Conservation (phyloP, 2,113 vertebrate species). For the Monarcha castaneiventris region DNA sequence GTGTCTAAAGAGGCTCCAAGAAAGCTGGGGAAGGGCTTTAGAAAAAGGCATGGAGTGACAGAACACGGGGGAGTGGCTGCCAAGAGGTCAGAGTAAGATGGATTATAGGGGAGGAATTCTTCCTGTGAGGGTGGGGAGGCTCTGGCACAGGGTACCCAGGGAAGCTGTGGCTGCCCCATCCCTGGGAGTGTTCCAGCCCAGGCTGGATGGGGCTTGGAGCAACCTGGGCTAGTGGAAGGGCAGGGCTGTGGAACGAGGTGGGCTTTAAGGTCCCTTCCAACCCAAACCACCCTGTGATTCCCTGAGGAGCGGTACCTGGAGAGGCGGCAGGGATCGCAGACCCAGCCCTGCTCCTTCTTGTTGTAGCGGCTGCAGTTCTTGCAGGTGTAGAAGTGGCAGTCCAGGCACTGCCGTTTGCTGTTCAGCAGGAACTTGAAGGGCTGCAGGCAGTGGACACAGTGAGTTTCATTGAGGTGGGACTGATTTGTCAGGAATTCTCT, state of each 20-base stretch:
- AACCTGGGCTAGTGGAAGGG: neutral
- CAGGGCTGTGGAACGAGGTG: accelerated
- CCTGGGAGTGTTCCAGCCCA: neutral
- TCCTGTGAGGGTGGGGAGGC: neutral
- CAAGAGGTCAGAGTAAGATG: neutral
- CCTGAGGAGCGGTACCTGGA: constrained; percentile 71
- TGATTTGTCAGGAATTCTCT: constrained; percentile 77
- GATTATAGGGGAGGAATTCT: neutral
- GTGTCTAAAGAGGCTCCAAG: neutral
- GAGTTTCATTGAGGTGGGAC: constrained; percentile 77
- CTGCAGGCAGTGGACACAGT: constrained; percentile 88
- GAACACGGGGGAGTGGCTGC: neutral
- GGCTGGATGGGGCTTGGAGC: accelerated
- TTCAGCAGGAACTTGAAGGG: constrained; percentile 86
- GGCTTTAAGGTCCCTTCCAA: neutral
- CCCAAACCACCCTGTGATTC: neutral
- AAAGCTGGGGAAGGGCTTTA: neutral
- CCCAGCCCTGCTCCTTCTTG: constrained; percentile 84
- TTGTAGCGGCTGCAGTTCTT: constrained; percentile 83
- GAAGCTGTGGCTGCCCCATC: neutral
- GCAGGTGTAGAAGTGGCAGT: constrained; percentile 83
- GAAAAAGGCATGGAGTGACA: neutral
- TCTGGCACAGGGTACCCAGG: neutral
- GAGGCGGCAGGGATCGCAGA: constrained; percentile 86
- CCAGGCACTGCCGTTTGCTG: constrained; percentile 82